Base-by-base conservation (phyloP, 2,797 vertebrate genomes). In the Sebastes trivittatus region DNA sequence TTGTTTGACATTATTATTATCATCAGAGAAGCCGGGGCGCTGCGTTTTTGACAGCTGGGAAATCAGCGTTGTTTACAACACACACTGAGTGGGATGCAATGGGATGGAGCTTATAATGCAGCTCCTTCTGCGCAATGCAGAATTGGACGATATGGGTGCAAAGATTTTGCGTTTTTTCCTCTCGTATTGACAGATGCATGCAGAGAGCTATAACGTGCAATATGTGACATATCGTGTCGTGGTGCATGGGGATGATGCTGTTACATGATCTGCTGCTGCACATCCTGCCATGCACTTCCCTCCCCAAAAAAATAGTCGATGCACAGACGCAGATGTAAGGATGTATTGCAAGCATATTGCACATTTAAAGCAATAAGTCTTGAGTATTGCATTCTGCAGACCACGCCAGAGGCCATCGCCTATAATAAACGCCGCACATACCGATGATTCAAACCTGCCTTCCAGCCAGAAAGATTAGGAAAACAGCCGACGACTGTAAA, bases 111-210 rank as follows among this genome's bases (percentile, higher is more conserved):
- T 59, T 4, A 59, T 4, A n/a, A 3, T 67, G 70, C 76, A 72
- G 75, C 76, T 69, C 38, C 14, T 42, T 42, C 83, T 90, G 94
- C 89, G 95, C 95, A 95, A 77, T 95, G 95, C 95, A 96, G 94
- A 88, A 83, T 64, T 32, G 30, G 36, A 69, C 27, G 70, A 69
- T 84, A 59, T 54, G 25, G 22, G 10, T 7, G 7, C 2, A 10
- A 54, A 54, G 22, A 67, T 70, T 22, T 6, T 30, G 52, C 5
- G 3, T 81, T 82, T 74, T 20, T 49, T 56, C n/a, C 34, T 27
- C 49, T 34, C 27, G 34, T 59, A 4, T 2, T 29, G 27, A 59
- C 27, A 59, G 27, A 55, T 55, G 20, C 60, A 62, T 55, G 29
- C 60, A 62, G 60, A 7, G 60, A 62, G 20, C 4, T 52, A 59